A percentile compares a stretch with the other conserved stretches of the same genome.
Conservation (phyloP, 2,113 vertebrate genomes). For the Fukomys damarensis region DNA sequence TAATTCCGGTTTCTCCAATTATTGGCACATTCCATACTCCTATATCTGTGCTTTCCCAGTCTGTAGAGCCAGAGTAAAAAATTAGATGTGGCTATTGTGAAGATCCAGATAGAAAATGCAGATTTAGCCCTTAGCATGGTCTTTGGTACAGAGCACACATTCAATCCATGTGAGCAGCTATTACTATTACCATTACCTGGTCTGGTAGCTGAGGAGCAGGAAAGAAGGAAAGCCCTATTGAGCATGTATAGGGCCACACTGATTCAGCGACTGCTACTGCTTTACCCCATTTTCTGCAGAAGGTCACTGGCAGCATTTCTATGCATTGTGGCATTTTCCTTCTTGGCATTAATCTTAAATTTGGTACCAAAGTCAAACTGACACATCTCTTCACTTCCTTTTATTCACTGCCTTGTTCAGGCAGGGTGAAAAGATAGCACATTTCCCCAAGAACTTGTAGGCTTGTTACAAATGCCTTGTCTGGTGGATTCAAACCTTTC, state of each 20-base stretch:
- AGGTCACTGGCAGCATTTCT: constrained; percentile 45
- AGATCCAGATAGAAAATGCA: background rate
- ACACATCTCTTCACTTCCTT: constrained; percentile 60
- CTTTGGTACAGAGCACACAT: background rate
- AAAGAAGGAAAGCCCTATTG: background rate
- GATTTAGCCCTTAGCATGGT: background rate
- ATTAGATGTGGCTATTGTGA: background rate
- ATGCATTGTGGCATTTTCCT: constrained; percentile 57
- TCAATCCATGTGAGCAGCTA: background rate
- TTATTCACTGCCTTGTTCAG: constrained; percentile 48
- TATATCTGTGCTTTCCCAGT: background rate
- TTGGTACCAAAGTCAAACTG: constrained; percentile 71
- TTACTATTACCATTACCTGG: background rate
- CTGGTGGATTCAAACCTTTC: constrained; percentile 54
- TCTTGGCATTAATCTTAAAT: constrained; percentile 72
- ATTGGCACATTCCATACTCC: background rate
- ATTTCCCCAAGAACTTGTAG: constrained; percentile 51
- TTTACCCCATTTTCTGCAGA: constrained; percentile 28
- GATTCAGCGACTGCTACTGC: background rate
- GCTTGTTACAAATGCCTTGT: constrained; percentile 56
- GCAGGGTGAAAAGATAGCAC: background rate
- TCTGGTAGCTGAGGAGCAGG: background rate
- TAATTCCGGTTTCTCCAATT: background rate
- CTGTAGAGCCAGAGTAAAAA: background rate
- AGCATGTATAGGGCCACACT: background rate